Percentiles rank a stretch among this genome's conserved stretches.
phyloP scores from a whole-genome alignment of 2,113 vertebrate species.

The Plotosus lineatus region DNA sequence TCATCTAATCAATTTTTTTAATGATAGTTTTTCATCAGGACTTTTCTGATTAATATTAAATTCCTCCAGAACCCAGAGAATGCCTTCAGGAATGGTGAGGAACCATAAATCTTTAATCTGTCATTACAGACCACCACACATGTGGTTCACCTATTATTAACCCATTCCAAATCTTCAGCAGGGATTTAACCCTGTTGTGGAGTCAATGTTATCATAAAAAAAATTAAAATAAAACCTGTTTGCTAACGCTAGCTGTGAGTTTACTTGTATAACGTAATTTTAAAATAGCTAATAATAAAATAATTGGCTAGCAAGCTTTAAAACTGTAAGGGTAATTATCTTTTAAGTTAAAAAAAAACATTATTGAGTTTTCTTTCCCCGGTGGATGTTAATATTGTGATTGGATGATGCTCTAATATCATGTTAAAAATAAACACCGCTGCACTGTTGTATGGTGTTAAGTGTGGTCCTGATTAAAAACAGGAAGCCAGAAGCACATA shows the following conservation, averaged over 20 bases:
- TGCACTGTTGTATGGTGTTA: slow-evolving; percentile 6
- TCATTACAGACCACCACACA: not conserved
- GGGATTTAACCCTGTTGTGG: not conserved
- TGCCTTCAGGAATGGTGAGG: not conserved
- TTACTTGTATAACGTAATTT: not conserved
- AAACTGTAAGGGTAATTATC: not conserved
- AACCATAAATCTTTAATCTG: not conserved
- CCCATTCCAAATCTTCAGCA: not conserved
- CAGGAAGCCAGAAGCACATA: not conserved
- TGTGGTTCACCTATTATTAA: not conserved
- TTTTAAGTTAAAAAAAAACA: not conserved
- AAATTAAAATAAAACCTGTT: not conserved
- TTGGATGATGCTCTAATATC: not conserved
- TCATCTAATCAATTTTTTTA: too few species aligned
- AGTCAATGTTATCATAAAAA: not conserved
- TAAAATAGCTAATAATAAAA: not conserved
- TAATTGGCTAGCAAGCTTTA: not conserved
- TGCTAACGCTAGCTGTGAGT: not conserved
- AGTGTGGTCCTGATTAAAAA: not conserved
- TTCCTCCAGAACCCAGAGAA: not conserved
- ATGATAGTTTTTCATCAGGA: not conserved
- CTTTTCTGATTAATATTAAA: not conserved
- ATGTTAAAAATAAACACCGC: not conserved
- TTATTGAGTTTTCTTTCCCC: not conserved
- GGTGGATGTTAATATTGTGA: not conserved